phyloP scores from a whole-genome alignment of 2,888 invertebrate genomes.

The Athrips mouffetella region DNA sequence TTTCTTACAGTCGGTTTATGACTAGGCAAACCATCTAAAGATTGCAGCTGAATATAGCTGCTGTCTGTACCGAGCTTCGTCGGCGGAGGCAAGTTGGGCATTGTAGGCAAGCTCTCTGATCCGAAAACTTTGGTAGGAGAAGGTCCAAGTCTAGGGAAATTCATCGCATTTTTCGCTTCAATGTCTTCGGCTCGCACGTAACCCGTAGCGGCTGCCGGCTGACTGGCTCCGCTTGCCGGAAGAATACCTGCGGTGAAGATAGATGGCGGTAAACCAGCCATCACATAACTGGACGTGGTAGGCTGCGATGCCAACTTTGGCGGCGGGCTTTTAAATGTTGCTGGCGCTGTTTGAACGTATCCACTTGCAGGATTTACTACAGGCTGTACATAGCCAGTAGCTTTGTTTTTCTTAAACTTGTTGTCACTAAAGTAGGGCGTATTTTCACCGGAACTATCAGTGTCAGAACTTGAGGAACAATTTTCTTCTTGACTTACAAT shows the following conservation, averaged over 20 bases:
- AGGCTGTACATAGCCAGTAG: constrained; percentile 27
- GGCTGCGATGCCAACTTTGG: constrained; percentile 39
- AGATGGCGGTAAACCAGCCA: constrained; percentile 61
- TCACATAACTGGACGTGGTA: constrained; percentile 65
- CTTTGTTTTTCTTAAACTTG: constrained; percentile 45
- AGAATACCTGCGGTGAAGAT: constrained; percentile 59
- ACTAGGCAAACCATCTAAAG: constrained; percentile 63
- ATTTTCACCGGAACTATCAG: constrained; percentile 48
- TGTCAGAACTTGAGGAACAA: constrained; percentile 47
- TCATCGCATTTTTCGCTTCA: constrained; percentile 52
- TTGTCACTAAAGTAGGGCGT: constrained; percentile 57
- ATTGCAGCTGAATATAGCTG: constrained; percentile 69
- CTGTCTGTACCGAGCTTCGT: constrained; percentile 55
- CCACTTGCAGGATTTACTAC: constrained; percentile 44
- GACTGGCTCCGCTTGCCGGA: constrained; percentile 37
- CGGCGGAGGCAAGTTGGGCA: constrained; percentile 63
- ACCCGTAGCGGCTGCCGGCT: constrained; percentile 52
- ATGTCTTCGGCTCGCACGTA: constrained; percentile 63
- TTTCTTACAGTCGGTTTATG: constrained; percentile 54
- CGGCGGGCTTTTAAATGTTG: constrained; percentile 34
- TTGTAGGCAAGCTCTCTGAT: constrained; percentile 66
- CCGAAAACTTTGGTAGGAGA: constrained; percentile 53
- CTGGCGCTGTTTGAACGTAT: constrained; percentile 51
- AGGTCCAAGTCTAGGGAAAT: constrained; percentile 55
- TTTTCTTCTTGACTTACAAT: constrained; percentile 42